phyloP scores from a whole-genome alignment of 64 coral and sea anemone species.

The Pocillopora verrucosa region DNA sequence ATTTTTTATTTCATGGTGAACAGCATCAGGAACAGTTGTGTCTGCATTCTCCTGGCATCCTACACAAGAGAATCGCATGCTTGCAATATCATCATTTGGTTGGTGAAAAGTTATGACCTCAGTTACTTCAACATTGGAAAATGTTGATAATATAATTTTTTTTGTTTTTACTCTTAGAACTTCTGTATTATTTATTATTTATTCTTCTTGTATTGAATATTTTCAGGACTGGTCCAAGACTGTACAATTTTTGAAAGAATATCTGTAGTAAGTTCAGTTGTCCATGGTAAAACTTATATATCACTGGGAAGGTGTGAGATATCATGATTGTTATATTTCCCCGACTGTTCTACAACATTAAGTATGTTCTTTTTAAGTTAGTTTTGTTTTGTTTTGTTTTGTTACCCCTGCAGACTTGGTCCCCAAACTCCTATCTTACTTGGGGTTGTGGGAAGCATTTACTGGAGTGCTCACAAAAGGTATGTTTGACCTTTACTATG shows the following conservation, averaged over 20 bases:
- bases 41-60: conserved; percentile 94
- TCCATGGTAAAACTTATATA: too few relatives aligned
- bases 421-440: conserved; percentile 77
- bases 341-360: not conserved
- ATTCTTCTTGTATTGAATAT: not conserved
- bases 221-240: conserved; percentile 65
- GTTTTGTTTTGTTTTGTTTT: not conserved
- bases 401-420: conserved; percentile 69
- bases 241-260: conserved; percentile 96
- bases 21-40: conserved; percentile 66
- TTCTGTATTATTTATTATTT: not conserved
- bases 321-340: too few relatives aligned
- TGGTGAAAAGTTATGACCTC: not conserved
- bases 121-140: too few relatives aligned
- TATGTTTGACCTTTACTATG: not conserved
- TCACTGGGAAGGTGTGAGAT: too few relatives aligned
- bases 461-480: conserved; percentile 78
- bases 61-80: conserved; percentile 86
- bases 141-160: too few relatives aligned
- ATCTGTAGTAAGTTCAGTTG: conserved; percentile 69
- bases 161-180: too few relatives aligned
- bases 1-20: not conserved
- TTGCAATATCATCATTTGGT: conserved; percentile 83
- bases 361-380: not conserved
- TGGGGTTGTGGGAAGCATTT: conserved; percentile 95